Evolutionary conservation across 2,113 vertebrate species (phyloP).

Genomic region (Menura novaehollandiae): DNA sequence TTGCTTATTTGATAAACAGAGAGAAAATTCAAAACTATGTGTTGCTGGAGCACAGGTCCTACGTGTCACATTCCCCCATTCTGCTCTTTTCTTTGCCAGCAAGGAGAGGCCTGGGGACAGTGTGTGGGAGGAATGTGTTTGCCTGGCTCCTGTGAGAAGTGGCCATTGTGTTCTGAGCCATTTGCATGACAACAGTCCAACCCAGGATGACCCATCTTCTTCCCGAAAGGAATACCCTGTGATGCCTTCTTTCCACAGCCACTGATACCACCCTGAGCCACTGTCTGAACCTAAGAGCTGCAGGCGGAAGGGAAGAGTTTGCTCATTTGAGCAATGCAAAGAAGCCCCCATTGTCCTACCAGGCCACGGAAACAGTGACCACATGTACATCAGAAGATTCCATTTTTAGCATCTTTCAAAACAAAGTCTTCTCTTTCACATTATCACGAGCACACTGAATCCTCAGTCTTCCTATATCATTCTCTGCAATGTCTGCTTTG

Average conservation of each 20-base stretch:
- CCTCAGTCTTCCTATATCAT: constrained; percentile 35
- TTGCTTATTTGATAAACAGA: not conserved
- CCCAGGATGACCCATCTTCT: constrained; percentile 37
- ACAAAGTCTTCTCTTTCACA: constrained; percentile 51
- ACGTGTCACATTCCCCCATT: not conserved
- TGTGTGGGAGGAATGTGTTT: not conserved
- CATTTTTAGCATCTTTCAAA: constrained; percentile 63
- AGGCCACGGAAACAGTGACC: constrained; percentile 59
- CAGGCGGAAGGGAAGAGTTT: constrained; percentile 27
- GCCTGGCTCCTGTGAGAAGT: constrained; percentile 17
- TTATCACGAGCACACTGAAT: constrained; percentile 49
- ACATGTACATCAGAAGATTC: constrained; percentile 60
- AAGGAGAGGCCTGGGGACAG: not conserved
- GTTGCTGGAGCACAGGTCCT: not conserved
- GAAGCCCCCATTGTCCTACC: constrained; percentile 54
- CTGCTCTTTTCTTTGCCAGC: not conserved
- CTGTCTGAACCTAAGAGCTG: not conserved
- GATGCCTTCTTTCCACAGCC: constrained; percentile 49
- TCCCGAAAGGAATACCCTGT: constrained; percentile 44
- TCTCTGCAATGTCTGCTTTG: constrained; percentile 63
- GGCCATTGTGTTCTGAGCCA: constrained; percentile 36
- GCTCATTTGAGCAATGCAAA: constrained; percentile 18
- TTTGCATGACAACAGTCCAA: constrained; percentile 63
- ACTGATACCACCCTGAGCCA: not conserved
- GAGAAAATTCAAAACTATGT: not conserved